Evolutionary conservation across 1,140 invertebrate genomes (phyloP).

Genomic region (Drosophila chauvacae): DNA sequence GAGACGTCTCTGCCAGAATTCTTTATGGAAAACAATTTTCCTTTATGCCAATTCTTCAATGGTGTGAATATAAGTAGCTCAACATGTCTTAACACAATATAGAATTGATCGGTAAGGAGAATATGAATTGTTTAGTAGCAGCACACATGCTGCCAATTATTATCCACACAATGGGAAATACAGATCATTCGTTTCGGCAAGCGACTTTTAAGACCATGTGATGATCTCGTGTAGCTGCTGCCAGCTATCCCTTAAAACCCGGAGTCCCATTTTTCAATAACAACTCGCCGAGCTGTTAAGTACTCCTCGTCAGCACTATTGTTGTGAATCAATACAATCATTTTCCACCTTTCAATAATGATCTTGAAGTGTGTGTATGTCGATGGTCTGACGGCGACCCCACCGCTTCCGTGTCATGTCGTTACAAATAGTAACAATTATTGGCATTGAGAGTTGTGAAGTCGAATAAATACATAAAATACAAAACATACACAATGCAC

Average conservation of each 20-base stretch:
- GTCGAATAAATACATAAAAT: slow-evolving; percentile 59
- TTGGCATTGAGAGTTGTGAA: slow-evolving; percentile 62
- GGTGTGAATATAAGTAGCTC: slow-evolving; percentile 47
- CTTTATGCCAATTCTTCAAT: slow-evolving; percentile 3
- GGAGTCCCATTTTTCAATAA: slow-evolving; percentile 11
- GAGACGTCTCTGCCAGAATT: background rate
- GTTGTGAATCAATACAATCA: slow-evolving; percentile 73
- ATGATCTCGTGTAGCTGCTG: slow-evolving; percentile 17
- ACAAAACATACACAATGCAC: slow-evolving; percentile 51
- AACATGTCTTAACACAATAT: slow-evolving; percentile 2
- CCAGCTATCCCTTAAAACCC: slow-evolving; percentile 1
- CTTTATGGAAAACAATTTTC: no score
- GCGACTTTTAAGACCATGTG: slow-evolving; percentile 37
- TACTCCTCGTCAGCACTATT: slow-evolving; percentile 52
- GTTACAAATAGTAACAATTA: slow-evolving; percentile 81
- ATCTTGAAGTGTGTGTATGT: slow-evolving; percentile 60
- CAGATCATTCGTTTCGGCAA: slow-evolving; percentile 38
- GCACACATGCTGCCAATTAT: slow-evolving; percentile 63
- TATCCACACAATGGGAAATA: slow-evolving; percentile 42
- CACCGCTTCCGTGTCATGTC: slow-evolving; percentile 57
- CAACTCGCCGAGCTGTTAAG: slow-evolving; percentile 59
- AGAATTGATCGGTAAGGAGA: background rate
- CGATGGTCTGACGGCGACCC: slow-evolving; percentile 24
- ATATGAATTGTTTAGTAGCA: background rate
- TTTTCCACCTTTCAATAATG: slow-evolving; percentile 67